Evolutionary conservation across 2,113 vertebrate species (phyloP).

Genomic region (Mionectes macconnelli): DNA sequence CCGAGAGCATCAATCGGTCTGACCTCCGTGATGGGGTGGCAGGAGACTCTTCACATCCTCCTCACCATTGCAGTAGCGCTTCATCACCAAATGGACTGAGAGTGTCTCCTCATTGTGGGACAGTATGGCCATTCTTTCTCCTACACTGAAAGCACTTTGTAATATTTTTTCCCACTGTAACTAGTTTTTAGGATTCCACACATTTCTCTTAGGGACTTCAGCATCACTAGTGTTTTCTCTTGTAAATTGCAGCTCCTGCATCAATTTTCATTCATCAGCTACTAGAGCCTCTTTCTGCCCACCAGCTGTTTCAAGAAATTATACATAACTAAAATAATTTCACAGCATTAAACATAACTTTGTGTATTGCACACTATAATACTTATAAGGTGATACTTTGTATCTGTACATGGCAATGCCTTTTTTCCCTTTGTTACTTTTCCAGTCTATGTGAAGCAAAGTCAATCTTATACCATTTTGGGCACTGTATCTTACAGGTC

Average conservation of each 20-base stretch:
- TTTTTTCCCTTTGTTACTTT: neutral
- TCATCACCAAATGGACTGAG: neutral
- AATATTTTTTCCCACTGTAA: neutral
- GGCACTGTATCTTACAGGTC: neutral
- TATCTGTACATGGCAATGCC: neutral
- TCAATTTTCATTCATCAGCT: neutral
- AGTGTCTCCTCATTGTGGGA: neutral
- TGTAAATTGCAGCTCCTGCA: neutral
- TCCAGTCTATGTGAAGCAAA: neutral
- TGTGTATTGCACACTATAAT: no score
- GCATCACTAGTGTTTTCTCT: neutral
- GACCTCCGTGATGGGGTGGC: rapidly evolving
- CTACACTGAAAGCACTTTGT: no score
- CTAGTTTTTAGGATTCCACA: neutral
- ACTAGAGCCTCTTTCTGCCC: neutral
- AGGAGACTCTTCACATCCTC: no score
- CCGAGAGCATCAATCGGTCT: rapidly evolving
- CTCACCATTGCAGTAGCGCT: rapidly evolving
- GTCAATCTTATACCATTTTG: rapidly evolving
- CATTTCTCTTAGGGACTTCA: neutral
- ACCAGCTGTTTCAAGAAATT: neutral
- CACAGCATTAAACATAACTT: neutral
- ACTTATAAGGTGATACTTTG: neutral
- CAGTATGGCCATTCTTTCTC: neutral
- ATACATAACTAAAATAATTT: neutral